Conservation (phyloP, 2,888 invertebrate species). For the Dicycla oo region DNA sequence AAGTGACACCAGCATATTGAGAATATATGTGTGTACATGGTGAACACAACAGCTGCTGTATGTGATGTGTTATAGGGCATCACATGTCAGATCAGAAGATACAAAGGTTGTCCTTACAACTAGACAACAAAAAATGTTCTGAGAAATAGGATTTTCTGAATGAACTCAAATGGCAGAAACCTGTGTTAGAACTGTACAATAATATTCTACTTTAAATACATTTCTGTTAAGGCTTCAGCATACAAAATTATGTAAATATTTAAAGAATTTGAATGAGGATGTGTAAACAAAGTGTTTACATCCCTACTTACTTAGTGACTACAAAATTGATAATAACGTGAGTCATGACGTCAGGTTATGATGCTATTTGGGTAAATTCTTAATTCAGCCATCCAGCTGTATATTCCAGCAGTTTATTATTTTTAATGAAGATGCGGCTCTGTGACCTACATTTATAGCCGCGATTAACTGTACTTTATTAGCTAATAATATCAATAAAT, state of each 20-base stretch:
- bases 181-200: background rate
- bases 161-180: conserved; percentile 16
- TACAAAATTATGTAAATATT: conserved; percentile 52
- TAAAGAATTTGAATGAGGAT: conserved; percentile 29
- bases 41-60: conserved; percentile 3
- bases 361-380: background rate
- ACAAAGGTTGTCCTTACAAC: background rate
- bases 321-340: background rate
- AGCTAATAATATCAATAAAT: conserved; percentile 34
- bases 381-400: conserved; percentile 39
- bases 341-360: conserved; percentile 7
- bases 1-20: conserved; percentile 3
- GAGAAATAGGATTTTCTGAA: conserved; percentile 32
- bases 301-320: background rate
- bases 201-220: conserved; percentile 11
- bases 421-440: conserved; percentile 74
- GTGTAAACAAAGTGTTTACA: conserved; percentile 58
- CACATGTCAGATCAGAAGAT: background rate
- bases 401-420: conserved; percentile 64
- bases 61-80: background rate
- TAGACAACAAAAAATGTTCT: background rate
- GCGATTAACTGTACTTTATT: conserved; percentile 54
- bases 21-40: background rate
- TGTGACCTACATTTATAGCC: conserved; percentile 77
- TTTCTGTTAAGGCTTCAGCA: conserved; percentile 5